Percentiles rank a stretch among this genome's conserved stretches.
Conservation (phyloP, 1,140 invertebrate genomes). For the Anastatus disparis region DNA sequence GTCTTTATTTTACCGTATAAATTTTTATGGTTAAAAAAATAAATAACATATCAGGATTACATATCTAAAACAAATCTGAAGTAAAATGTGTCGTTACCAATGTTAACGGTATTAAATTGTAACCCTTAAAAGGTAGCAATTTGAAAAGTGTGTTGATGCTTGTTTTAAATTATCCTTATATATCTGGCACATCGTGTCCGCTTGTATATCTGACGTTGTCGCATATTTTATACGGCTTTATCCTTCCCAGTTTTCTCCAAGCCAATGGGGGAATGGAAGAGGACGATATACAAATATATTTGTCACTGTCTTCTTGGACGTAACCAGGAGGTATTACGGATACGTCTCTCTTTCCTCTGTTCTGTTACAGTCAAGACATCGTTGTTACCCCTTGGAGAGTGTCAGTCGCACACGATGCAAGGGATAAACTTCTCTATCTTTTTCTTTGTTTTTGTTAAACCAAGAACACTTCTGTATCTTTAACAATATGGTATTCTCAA, state of each 20-base stretch:
- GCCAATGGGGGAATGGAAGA: no score
- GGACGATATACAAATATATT: slow-evolving; percentile 50
- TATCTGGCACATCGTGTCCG: background rate
- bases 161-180: slow-evolving; percentile 28
- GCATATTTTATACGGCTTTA: slow-evolving; percentile 7
- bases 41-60: no score
- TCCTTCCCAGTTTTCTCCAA: slow-evolving; percentile 18
- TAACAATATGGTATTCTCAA: no score
- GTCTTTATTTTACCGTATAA: no score
- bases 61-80: no score
- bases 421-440: slow-evolving; percentile 23
- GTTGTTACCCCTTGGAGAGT: slow-evolving; percentile 19
- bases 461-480: no score
- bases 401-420: slow-evolving; percentile 3
- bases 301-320: slow-evolving; percentile 41
- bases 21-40: no score
- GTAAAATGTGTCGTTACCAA: no score
- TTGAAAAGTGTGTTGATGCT: slow-evolving; percentile 1
- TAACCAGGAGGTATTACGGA: slow-evolving; percentile 24
- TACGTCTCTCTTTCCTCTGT: background rate
- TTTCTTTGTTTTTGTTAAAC: no score
- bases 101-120: no score
- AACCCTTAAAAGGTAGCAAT: background rate
- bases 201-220: background rate
- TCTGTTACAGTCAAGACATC: slow-evolving; percentile 8